Evolutionary conservation across 2,113 vertebrate genomes (phyloP), one percentile per base, ranked within the genome.

Genomic region (Callithrix jacchus): DNA sequence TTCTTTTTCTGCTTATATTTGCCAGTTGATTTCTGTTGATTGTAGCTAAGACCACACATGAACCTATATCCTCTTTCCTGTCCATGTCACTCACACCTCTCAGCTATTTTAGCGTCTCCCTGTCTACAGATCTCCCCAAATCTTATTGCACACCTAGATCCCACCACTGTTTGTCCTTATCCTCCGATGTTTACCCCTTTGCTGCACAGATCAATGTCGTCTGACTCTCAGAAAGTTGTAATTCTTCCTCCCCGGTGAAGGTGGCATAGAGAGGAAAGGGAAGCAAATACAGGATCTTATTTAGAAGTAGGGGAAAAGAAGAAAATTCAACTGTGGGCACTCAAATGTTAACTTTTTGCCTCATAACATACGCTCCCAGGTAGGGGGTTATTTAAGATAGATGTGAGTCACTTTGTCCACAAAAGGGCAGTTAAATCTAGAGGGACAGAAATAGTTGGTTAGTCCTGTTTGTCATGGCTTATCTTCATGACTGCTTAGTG

Each of bases 401-500:
- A 14, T 82, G 40, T 90, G 95, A 92, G 56, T 90, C 81, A 77
- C 9, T 93, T 54, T 87, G 76, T 96, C 90, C 17, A 87, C 85
- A 95, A 89, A 47, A 96, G 81, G 73, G 71, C 49, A 93, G 66
- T 86, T 83, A 82, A 85, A 83, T 73, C 86, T 79, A 73, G 30
- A 93, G 30, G 66, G 18, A 74, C 47, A 82, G 89, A 92, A 96
- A 87, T 0, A 61, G 35, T 90, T 8, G 23, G 77, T 73, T 25
- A 84, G 76, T 79, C n/a, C 58, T 97, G 92, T 95, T 96, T 95
- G 45, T 30, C 6, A 16, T 17, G 35, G 91, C 76, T 95, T 97
- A 89, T 97, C 96, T 96, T 94, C 47, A 58, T 61, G 27, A 40
- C 21, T 90, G 40, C 73, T 81, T 56, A 77, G 10, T 64, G 21